Conservation (phyloP, 1,140 invertebrate species). For the Colletes latitarsis region DNA sequence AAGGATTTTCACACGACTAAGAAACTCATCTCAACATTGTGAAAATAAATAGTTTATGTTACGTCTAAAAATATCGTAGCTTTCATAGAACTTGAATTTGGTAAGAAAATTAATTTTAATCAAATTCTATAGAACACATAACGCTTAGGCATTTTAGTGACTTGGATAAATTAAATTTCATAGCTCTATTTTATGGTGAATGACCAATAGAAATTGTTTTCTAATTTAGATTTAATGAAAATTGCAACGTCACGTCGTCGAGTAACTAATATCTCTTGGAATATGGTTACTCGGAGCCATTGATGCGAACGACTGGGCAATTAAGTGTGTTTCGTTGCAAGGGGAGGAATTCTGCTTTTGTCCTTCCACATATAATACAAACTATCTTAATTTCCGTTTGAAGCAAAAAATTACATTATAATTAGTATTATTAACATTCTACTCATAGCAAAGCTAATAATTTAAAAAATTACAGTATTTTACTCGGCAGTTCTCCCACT, state of each 20-base stretch:
- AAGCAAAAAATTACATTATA: background rate
- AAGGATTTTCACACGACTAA: too few relatives aligned
- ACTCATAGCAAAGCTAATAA: too few relatives aligned
- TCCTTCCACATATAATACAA: background rate
- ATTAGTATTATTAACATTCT: too few relatives aligned
- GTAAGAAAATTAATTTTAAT: too few relatives aligned
- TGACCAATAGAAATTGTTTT: background rate
- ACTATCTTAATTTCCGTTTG: background rate
- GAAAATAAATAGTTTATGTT: too few relatives aligned
- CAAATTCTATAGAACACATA: too few relatives aligned
- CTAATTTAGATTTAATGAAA: background rate
- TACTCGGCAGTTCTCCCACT: background rate
- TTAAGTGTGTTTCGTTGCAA: constrained; percentile 41
- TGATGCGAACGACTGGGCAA: constrained; percentile 56
- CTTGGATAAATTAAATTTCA: too few relatives aligned
- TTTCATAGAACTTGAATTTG: too few relatives aligned
- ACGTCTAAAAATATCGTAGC: too few relatives aligned
- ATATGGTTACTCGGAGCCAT: constrained; percentile 48
- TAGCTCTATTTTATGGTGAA: too few relatives aligned
- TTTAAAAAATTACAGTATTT: background rate
- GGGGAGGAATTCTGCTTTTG: constrained; percentile 27
- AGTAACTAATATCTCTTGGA: constrained; percentile 55
- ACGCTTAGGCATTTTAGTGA: too few relatives aligned
- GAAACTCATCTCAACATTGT: too few relatives aligned
- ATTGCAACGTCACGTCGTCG: background rate